Conservation (phyloP, 2,797 vertebrate genomes). For the Poeciliopsis gracilis region DNA sequence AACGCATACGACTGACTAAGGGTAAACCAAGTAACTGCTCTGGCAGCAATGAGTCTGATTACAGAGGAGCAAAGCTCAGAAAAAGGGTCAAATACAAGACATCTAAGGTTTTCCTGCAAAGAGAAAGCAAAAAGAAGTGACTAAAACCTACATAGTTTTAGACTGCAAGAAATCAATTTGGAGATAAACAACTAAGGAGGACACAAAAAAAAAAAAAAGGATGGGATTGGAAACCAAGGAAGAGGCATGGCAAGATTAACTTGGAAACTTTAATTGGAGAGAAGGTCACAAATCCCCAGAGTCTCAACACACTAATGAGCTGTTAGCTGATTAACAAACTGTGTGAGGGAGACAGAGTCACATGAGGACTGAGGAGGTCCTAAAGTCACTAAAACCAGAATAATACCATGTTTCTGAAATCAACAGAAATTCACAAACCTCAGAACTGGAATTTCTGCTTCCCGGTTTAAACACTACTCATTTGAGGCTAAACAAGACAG, state of each 20-base stretch:
- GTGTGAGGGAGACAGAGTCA: conserved; percentile 4
- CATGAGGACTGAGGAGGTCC: neutral
- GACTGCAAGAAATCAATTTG: neutral
- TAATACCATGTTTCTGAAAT: conserved; percentile 10
- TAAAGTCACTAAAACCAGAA: conserved; percentile 2
- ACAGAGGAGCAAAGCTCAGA: neutral
- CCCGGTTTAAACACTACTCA: neutral
- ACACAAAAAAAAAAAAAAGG: neutral
- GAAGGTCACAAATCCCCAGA: conserved; percentile 18
- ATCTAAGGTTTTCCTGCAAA: neutral
- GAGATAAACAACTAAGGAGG: conserved; percentile 1
- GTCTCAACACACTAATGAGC: conserved; percentile 28
- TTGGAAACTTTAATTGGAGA: conserved; percentile 24
- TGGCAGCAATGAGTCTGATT: neutral
- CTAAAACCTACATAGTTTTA: neutral
- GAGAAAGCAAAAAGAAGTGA: neutral
- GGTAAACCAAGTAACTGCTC: neutral
- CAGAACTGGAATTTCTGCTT: neutral
- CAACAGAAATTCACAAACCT: neutral
- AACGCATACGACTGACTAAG: neutral
- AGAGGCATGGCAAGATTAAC: conserved; percentile 4
- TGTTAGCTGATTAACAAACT: conserved; percentile 23
- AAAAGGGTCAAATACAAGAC: neutral
- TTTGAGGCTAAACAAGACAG: neutral
- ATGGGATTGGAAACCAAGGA: neutral